phyloP scores from a whole-genome alignment of 2,113 vertebrate genomes.

The Microtus ochrogaster region DNA sequence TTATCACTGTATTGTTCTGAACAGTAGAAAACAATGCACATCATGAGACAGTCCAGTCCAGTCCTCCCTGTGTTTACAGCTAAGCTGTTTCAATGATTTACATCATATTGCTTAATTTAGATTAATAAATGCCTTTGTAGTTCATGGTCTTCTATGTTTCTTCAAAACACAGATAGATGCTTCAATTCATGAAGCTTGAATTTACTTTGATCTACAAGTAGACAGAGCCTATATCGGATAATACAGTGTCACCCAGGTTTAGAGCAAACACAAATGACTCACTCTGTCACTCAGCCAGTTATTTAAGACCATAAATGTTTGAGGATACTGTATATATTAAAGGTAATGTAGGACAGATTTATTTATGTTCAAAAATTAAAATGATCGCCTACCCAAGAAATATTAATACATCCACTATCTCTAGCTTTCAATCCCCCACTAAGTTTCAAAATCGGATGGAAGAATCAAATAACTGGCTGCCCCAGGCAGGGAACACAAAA shows the following conservation, averaged over 20 bases:
- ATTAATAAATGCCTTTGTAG: background rate
- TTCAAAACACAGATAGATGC: background rate
- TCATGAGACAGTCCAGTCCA: background rate
- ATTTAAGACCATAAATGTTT: background rate
- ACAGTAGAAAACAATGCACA: background rate
- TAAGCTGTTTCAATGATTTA: background rate
- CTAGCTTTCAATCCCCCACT: background rate
- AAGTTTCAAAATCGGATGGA: constrained; percentile 28
- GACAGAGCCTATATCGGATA: background rate
- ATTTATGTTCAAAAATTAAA: background rate
- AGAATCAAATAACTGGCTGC: constrained; percentile 6
- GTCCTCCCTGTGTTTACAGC: background rate
- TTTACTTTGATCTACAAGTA: constrained; percentile 14
- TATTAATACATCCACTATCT: constrained; percentile 11
- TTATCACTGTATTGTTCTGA: background rate
- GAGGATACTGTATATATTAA: background rate
- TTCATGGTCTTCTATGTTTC: constrained; percentile 2
- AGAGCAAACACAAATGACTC: constrained; percentile 6
- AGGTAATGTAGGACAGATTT: background rate
- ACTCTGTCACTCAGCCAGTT: background rate
- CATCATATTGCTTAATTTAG: background rate
- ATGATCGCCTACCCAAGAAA: background rate
- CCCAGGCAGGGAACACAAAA: constrained; percentile 11
- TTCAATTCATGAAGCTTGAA: constrained; percentile 14
- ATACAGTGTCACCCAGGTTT: background rate